Base-by-base conservation (phyloP, 2,113 vertebrate genomes). In the Penelope pileata region DNA sequence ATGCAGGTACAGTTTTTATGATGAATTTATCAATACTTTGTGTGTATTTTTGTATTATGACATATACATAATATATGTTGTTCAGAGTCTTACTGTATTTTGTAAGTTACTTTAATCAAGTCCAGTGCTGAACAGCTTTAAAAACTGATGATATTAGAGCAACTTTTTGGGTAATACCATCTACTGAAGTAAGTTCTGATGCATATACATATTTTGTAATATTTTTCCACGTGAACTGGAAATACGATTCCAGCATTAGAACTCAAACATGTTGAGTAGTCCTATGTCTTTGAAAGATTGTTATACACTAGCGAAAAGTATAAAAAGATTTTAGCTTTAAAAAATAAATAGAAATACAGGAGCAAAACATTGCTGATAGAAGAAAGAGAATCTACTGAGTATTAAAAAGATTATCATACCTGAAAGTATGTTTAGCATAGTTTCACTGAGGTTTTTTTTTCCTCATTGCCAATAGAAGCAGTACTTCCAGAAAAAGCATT, bases 1-100 rank as follows among this genome's bases (percentile, higher is more conserved):
- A 99, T 99, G 99, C 99, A 99, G 99, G 99, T 99, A 98, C 87
- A 45, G 96, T 90, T 63, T 53, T 92, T 36, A 56, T 40, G 30
- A 67, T 87, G 26, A 72, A 38, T 77, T 30, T 91, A 45, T 34
- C 1, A 9, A 17, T 50, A 62, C 23, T 32, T 58, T 56, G 1
- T 23, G 18, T 62, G 23, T 56, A 19, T 47, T 73, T 83, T 70
- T 91, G 26, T 92, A 32, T 85, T 79, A 23, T 4, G 22, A 8
- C 58, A 12, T 8, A 7, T 47, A 32, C 36, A 7, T 75, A 66
- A 77, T 59, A 59, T 38, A 40, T 58, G 24, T 36, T 92, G 59
- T 69, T 6, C 63, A 83, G 50, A 54, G 64, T 66, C 26, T 43
- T 69, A 3, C 16, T 74, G 32, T 2, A 11, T 94, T 63, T 93